Base-by-base conservation (phyloP, 2,113 vertebrate genomes). In the Emydura subglobosa region DNA sequence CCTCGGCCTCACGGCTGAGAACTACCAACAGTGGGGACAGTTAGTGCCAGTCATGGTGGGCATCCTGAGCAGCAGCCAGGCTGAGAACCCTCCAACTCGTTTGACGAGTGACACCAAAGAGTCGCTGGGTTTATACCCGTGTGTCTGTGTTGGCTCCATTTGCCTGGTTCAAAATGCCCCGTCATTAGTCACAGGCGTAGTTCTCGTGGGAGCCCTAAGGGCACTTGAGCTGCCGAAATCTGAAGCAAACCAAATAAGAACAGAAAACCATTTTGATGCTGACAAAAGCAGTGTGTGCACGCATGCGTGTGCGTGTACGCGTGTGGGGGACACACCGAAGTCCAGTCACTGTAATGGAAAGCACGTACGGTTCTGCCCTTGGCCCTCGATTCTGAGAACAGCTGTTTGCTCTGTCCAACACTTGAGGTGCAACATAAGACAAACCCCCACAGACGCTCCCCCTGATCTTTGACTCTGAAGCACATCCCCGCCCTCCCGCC, bases 311-410 rank as follows among this genome's bases (percentile, higher is more conserved):
- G 54, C 6, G 24, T 49, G 53, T 16, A 50, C 82, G 5, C 29
- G 76, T 2, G 1, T 14, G 24, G 31, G 90, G 68, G 53, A 8
- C 74, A 31, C 1, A 0, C 79, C 79, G 5, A 10, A 10, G 65
- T 5, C 53, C 83, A 89, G 83, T 17, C 7, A 49, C 88, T 86
- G 72, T 76, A 27, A 5, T 47, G 86, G 82, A 51, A 51, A 79
- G 86, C 34, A 84, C 92, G 91, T 95, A 65, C 44, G 57, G 31
- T 49, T 90, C 87, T 50, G 39, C 82, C 85, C 79, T 65, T 85
- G 4, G 61, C 51, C 87, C 80, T 47, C 90, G 14, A 2, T 1
- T 7, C n/a, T 14, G 19, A 53, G 88, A 85, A 86, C 87, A 88
- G 87, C 92, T 94, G 53, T 88, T 83, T 79, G 79, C 47, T 94